phyloP scores from a whole-genome alignment of 2,797 vertebrate genomes.

The Oceanodroma leucorhoa region DNA sequence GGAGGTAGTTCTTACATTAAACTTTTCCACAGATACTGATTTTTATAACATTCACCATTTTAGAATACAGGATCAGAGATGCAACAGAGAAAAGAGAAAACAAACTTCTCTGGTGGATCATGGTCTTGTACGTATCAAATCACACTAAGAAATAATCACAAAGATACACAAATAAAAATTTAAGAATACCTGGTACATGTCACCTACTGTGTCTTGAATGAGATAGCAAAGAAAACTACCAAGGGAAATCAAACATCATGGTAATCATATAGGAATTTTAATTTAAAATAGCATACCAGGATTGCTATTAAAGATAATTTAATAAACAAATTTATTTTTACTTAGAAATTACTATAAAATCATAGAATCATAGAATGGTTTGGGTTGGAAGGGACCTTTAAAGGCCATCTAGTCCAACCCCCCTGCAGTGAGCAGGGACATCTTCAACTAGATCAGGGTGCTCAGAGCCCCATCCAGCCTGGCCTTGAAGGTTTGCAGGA shows the following conservation, averaged over 20 bases:
- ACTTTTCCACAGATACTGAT: neutral
- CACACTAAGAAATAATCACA: neutral
- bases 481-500: neutral
- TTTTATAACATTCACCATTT: neutral
- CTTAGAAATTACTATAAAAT: neutral
- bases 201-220: neutral
- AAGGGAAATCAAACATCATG: neutral
- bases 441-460: too few species aligned
- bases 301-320: neutral
- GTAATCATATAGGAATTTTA: neutral
- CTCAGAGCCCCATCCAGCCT: fast-evolving
- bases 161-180: neutral
- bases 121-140: neutral
- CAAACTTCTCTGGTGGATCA: neutral
- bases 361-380: too few species aligned
- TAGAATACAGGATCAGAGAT: neutral
- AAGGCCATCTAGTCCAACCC: neutral
- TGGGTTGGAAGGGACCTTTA: neutral
- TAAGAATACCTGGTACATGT: neutral
- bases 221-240: neutral
- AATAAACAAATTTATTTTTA: neutral
- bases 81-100: neutral
- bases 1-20: neutral
- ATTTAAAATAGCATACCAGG: neutral
- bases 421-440: neutral